phyloP scores from a whole-genome alignment of 2,888 invertebrate species.

The Zaprionus lineosus region DNA sequence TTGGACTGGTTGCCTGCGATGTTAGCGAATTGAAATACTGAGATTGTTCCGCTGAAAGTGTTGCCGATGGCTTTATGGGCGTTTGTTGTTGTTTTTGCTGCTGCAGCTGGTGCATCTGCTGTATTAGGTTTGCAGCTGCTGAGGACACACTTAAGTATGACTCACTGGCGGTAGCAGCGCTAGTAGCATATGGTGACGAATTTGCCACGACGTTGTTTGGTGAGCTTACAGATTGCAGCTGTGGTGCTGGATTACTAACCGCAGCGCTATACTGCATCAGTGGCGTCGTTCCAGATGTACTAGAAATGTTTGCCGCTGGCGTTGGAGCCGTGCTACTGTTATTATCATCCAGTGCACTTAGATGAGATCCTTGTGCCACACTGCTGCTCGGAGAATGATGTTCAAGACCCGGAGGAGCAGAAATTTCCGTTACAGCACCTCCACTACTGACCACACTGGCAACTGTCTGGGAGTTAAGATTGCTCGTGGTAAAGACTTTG shows the following conservation, averaged over 20 bases:
- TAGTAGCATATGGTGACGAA: slow-evolving; percentile 51
- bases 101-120: slow-evolving; percentile 79
- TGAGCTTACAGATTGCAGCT: slow-evolving; percentile 57
- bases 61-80: slow-evolving; percentile 85
- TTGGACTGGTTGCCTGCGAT: slow-evolving; percentile 76
- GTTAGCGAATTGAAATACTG: slow-evolving; percentile 85
- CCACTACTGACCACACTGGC: slow-evolving; percentile 75
- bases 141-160: slow-evolving; percentile 78
- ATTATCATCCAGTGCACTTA: slow-evolving; percentile 76
- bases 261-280: slow-evolving; percentile 80
- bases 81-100: slow-evolving; percentile 82
- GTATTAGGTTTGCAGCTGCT: slow-evolving; percentile 77
- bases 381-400: slow-evolving; percentile 76
- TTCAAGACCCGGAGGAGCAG: slow-evolving; percentile 83
- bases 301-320: slow-evolving; percentile 46
- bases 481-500: slow-evolving; percentile 93
- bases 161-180: slow-evolving; percentile 49
- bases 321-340: slow-evolving; percentile 49
- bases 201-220: slow-evolving; percentile 37
- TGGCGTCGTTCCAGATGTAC: slow-evolving; percentile 68
- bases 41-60: slow-evolving; percentile 86
- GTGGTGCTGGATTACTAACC: slow-evolving; percentile 74
- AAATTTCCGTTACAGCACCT: slow-evolving; percentile 68
- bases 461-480: slow-evolving; percentile 79
- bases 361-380: slow-evolving; percentile 74